Base-by-base conservation (phyloP, 2,797 vertebrate genomes). In the Megalops cyprinoides region DNA sequence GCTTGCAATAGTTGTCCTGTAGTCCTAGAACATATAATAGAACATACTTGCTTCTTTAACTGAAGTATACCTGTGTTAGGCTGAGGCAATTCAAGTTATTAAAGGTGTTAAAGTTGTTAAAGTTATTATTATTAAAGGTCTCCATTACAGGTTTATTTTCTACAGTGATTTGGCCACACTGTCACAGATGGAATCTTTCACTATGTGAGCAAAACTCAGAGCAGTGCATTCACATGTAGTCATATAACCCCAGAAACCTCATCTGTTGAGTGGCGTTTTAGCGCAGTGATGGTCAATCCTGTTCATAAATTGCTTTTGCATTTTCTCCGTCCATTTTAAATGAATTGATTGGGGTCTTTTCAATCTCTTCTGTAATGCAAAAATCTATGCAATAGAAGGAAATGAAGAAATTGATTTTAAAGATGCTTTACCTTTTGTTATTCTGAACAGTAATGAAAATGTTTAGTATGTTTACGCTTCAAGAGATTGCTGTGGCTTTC, bases 191-290 rank as follows among this genome's bases (percentile, higher is more conserved):
- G 10, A 34, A 65, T 37, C 37, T 15, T 6, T 65, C 37, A 37
- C 5, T 31, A 10, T 65, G 14, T 10, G 37, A 34, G 5, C 60
- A 34, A 34, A 34, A 15, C 31, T 34, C 15, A 25, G 42, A 23
- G 34, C 34, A 69, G 37, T 5, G 6, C 18, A 42, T 28, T 25
- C 25, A 28, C n/a, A 25, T 39, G 65, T 20, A 39, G 18, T 39
- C 12, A 39, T 20, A 39, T 69, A 39, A 15, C 23, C 14, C 0
- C 58, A 28, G n/a, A 14, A 18, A 4, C 1, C 14, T 20, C 18
- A 18, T 69, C 65, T 39, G 37, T 69, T 15, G 18, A 39, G 42
- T 74, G 69, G 69, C 12, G 8, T 74, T 74, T 71, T 71, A 65
- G 37, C 25, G 69, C 34, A n/a, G n/a, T 37, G 34, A 65, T 42